Evolutionary conservation across 2,113 vertebrate genomes (phyloP), one percentile per base, ranked within the genome.

Genomic region (Gavia stellata): DNA sequence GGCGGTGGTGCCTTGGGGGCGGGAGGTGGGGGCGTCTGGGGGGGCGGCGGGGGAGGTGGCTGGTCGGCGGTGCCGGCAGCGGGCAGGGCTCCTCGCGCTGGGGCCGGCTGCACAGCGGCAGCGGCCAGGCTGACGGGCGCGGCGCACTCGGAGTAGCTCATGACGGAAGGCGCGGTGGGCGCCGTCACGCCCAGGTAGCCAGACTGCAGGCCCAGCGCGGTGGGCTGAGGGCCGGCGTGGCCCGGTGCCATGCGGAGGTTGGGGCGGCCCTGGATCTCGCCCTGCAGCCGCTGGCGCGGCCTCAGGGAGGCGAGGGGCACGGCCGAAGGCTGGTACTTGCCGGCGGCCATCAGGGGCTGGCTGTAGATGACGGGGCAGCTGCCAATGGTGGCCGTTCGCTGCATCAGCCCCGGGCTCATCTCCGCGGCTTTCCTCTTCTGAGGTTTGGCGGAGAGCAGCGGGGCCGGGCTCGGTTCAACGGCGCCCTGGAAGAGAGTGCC

Each of bases 331-430:
- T 85, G 86, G 70, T 63, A 94, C 92, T 98, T 97, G 99, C 99
- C 97, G 96, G 98, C 42, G 45, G 94, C 96, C 66, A 98, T 81
- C 58, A 98, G 71, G 47, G 98, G 79, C 59, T 99, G 99, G 74
- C 98, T 99, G 95, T 99, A 99, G 56, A 99, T 98, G 83, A 99
- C 99, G 0, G 99, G 98, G 96, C 98, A 99, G 96, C 99, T 99
- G 65, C 99, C 99, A 29, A 99, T 99, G 56, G 99, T 99, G 73
- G 99, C 98, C 1, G 98, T 81, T 71, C 99, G 98, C 92, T 98
- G 98, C 88, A 98, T 82, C 62, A 98, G 97, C 18, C 97, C 97
- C 2, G 98, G 97, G 81, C 63, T 97, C 55, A 98, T 94, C 86
- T 98, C 98, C 5, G 90, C 25, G 0, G 98, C 98, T 96, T 99